Evolutionary conservation across 2,797 vertebrate species (phyloP).

Genomic region (Xiphorhynchus erythropygius): DNA sequence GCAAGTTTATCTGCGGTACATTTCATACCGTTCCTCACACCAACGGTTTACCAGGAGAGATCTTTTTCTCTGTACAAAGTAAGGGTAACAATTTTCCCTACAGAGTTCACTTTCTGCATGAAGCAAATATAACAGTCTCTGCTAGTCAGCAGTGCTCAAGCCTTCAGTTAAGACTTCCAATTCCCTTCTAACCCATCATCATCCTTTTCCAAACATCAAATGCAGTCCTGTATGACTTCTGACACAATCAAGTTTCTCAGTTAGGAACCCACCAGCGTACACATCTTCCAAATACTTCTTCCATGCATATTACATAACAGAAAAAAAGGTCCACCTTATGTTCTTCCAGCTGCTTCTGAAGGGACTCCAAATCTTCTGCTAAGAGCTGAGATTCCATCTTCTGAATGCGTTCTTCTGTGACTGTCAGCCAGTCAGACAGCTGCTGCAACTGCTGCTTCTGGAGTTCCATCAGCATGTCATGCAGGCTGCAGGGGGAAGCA

Average conservation of each 20-base stretch:
- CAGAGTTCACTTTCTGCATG: not conserved
- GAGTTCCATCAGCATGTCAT: slow-evolving; percentile 94
- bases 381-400: slow-evolving; percentile 84
- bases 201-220: not conserved
- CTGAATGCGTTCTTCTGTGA: slow-evolving; percentile 90
- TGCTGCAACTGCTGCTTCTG: slow-evolving; percentile 95
- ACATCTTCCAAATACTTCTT: not conserved
- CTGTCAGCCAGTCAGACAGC: slow-evolving; percentile 91
- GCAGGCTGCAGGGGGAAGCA: slow-evolving; percentile 80
- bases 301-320: not conserved
- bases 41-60: not conserved
- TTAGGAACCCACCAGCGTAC: not conserved
- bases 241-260: not conserved
- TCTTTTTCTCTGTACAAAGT: not conserved
- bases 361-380: slow-evolving; percentile 79
- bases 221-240: not conserved
- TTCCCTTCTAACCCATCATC: not conserved
- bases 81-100: not conserved
- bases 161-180: not conserved
- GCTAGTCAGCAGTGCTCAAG: not conserved
- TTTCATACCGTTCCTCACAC: not conserved
- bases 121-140: not conserved
- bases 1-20: not conserved
- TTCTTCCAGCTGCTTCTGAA: slow-evolving; percentile 87
- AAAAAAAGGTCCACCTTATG: slow-evolving; percentile 85